Evolutionary conservation across 2,888 invertebrate species (phyloP).

Genomic region (Lumbricus terrestris): DNA sequence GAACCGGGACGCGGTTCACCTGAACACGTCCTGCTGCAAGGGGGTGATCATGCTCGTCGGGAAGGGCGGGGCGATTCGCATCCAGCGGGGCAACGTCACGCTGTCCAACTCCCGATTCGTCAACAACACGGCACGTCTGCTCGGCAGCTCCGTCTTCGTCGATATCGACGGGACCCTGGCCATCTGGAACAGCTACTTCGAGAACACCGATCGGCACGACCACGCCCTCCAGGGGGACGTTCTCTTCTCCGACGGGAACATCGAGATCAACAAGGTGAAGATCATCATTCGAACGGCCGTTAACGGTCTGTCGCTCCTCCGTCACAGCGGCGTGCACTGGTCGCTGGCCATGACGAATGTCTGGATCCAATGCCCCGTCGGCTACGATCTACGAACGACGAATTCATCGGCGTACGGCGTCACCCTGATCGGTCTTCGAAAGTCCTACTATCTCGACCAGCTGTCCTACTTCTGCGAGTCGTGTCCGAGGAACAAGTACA

Average conservation of each 20-base stretch:
- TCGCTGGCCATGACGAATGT: conserved; percentile 39
- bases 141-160: conserved; percentile 39
- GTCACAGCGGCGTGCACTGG: conserved; percentile 42
- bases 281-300: conserved; percentile 32
- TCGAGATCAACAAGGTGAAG: conserved; percentile 33
- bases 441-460: conserved; percentile 38
- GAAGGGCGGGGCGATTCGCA: conserved; percentile 39
- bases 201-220: conserved; percentile 33
- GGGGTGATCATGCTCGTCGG: conserved; percentile 40
- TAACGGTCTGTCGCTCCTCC: conserved; percentile 36
- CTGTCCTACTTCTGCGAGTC: conserved; percentile 41
- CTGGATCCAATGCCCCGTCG: conserved; percentile 40
- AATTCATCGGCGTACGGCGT: conserved; percentile 42
- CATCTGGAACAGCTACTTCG: conserved; percentile 31
- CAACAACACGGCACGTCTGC: conserved; percentile 38
- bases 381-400: conserved; percentile 37
- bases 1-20: conserved; percentile 34
- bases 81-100: conserved; percentile 35
- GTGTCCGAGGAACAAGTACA: conserved; percentile 41
- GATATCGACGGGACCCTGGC: conserved; percentile 37
- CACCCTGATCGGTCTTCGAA: conserved; percentile 28
- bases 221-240: conserved; percentile 41
- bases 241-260: conserved; percentile 40
- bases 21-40: conserved; percentile 39
- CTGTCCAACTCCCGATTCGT: conserved; percentile 31